Percentiles rank a stretch among this genome's conserved stretches.
Evolutionary conservation across 1,140 invertebrate species (phyloP).

Genomic region (Kradibia gibbosae): DNA sequence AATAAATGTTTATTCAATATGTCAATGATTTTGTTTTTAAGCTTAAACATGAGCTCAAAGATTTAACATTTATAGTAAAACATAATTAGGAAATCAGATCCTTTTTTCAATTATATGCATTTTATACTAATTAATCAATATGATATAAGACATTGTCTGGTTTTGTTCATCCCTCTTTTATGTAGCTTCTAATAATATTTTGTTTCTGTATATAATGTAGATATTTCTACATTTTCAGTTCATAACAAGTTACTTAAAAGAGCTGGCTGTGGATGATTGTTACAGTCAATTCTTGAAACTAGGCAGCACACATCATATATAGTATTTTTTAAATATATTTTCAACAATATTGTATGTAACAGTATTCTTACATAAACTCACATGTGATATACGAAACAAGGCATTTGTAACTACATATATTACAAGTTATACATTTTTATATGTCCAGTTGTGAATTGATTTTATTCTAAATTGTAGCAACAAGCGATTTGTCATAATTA

Average conservation of each 20-base stretch:
- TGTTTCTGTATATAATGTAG: neutral
- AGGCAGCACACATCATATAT: conserved; percentile 51
- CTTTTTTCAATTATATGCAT: conserved; percentile 20
- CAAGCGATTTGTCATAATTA: conserved; percentile 53
- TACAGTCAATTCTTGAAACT: conserved; percentile 48
- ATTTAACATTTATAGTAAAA: conserved; percentile 39
- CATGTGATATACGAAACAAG: conserved; percentile 52
- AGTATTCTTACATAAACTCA: conserved; percentile 50
- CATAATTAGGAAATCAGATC: conserved; percentile 12
- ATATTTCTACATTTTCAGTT: conserved; percentile 29
- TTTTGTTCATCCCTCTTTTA: conserved; percentile 47
- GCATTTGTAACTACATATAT: conserved; percentile 53
- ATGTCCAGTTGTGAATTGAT: conserved; percentile 49
- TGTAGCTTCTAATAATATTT: conserved; percentile 27
- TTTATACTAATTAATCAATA: conserved; percentile 39
- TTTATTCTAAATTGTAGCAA: conserved; percentile 50
- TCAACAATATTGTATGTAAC: conserved; percentile 53
- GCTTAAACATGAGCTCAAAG: conserved; percentile 1
- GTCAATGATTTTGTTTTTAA: conserved; percentile 9
- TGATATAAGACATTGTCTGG: conserved; percentile 41
- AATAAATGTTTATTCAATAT: conserved; percentile 21
- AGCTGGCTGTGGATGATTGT: conserved; percentile 45
- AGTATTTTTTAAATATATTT: conserved; percentile 50
- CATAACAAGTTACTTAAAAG: conserved; percentile 48
- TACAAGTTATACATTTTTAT: conserved; percentile 52